Evolutionary conservation across 2,888 invertebrate genomes (phyloP).

Genomic region (Epirrita christyi): DNA sequence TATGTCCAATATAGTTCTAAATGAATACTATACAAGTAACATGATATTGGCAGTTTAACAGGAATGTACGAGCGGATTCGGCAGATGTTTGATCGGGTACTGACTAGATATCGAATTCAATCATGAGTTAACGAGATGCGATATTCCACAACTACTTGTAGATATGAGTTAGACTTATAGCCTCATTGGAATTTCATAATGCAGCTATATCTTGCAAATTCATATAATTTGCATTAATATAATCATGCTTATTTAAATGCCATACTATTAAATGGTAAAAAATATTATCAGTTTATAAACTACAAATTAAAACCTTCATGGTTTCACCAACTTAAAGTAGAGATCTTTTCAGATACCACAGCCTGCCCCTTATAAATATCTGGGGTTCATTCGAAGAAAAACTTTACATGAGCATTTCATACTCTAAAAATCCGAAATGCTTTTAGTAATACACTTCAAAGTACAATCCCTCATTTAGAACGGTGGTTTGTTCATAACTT

Average conservation of each 20-base stretch:
- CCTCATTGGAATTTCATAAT: conserved; percentile 31
- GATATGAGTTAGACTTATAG: conserved; percentile 29
- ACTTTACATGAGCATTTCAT: too few relatives aligned
- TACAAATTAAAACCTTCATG: too few relatives aligned
- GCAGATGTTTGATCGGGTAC: conserved; percentile 23
- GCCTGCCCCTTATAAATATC: too few relatives aligned
- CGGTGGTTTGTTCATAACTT: conserved; percentile 49
- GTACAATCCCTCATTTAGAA: conserved; percentile 10
- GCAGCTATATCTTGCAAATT: conserved; percentile 31
- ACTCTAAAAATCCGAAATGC: not conserved
- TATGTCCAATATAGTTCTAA: not conserved
- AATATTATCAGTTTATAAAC: too few relatives aligned
- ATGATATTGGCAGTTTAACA: conserved; percentile 12
- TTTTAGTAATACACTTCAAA: conserved; percentile 4
- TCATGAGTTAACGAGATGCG: conserved; percentile 35
- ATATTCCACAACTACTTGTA: conserved; percentile 18
- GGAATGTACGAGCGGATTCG: conserved; percentile 16
- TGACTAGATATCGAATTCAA: conserved; percentile 33
- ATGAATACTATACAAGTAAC: conserved; percentile 6
- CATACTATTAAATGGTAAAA: too few relatives aligned
- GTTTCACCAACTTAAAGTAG: too few relatives aligned
- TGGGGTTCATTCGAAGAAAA: too few relatives aligned
- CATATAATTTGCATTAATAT: too few relatives aligned
- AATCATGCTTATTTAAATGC: too few relatives aligned
- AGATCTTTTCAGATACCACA: too few relatives aligned